Evolutionary conservation across 2,113 vertebrate genomes (phyloP).

Genomic region (Tichodroma muraria): DNA sequence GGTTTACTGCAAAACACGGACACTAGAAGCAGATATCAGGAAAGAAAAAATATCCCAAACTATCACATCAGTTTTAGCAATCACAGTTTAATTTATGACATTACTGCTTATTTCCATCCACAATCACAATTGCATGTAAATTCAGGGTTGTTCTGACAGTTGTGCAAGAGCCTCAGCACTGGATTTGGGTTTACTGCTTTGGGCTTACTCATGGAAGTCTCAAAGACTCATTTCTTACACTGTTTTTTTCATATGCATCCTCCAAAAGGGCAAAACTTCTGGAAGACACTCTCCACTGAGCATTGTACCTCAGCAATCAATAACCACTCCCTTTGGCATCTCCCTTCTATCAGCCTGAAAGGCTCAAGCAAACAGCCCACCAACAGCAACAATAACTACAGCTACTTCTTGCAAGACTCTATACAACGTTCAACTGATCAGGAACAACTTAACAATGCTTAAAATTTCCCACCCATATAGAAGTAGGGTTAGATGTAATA

Average conservation of each 20-base stretch:
- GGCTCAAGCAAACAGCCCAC: background rate
- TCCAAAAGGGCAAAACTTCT: background rate
- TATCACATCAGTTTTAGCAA: background rate
- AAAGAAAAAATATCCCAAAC: background rate
- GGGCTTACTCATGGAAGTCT: background rate
- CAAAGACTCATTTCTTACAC: background rate
- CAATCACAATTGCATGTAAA: background rate
- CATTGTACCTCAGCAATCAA: background rate
- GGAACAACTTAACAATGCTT: background rate
- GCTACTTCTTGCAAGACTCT: background rate
- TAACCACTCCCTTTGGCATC: background rate
- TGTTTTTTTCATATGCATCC: background rate
- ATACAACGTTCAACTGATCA: background rate
- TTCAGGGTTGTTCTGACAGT: background rate
- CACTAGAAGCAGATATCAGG: background rate
- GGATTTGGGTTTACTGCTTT: background rate
- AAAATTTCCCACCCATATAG: background rate
- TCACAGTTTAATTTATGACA: background rate
- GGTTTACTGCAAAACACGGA: background rate
- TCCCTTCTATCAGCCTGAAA: background rate
- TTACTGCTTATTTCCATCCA: background rate
- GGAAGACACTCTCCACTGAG: background rate
- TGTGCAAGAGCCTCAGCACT: background rate
- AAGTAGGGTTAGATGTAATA: background rate
- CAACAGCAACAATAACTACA: background rate